A percentile compares a stretch with the other conserved stretches of the same genome.
phyloP scores from a whole-genome alignment of 1,140 invertebrate genomes.

The Bombus confusus region DNA sequence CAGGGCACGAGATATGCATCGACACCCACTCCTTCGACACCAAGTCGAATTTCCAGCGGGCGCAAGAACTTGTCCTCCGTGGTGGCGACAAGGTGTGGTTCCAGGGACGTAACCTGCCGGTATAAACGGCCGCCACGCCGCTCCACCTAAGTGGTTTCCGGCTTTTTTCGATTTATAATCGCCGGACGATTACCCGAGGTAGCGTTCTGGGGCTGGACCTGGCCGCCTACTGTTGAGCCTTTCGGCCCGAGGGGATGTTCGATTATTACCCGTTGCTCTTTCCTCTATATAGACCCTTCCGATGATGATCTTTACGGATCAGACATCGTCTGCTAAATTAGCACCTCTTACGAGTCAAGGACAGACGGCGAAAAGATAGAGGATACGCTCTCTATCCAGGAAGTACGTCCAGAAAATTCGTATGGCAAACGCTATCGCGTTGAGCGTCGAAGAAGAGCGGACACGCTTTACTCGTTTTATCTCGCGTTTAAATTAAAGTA shows the following conservation, averaged over 20 bases:
- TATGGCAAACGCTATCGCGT: not conserved
- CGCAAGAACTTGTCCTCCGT: slow-evolving; percentile 50
- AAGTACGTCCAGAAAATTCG: slow-evolving; percentile 33
- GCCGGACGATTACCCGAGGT: slow-evolving; percentile 63
- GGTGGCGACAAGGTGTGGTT: slow-evolving; percentile 63
- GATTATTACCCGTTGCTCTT: slow-evolving; percentile 66
- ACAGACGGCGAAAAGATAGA: slow-evolving; percentile 46
- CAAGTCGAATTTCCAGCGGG: slow-evolving; percentile 57
- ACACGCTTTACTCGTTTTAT: not conserved
- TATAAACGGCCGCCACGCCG: slow-evolving; percentile 29
- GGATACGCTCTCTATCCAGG: slow-evolving; percentile 41
- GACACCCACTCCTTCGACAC: slow-evolving; percentile 60
- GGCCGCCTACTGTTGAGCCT: slow-evolving; percentile 68
- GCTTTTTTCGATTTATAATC: slow-evolving; percentile 71
- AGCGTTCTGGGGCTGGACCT: slow-evolving; percentile 63
- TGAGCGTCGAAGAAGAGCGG: too few relatives aligned
- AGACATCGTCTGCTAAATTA: slow-evolving; percentile 64
- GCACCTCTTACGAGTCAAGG: slow-evolving; percentile 65
- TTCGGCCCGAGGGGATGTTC: slow-evolving; percentile 66
- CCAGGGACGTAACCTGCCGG: slow-evolving; percentile 29
- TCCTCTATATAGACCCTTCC: slow-evolving; percentile 21
- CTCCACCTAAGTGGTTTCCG: slow-evolving; percentile 65
- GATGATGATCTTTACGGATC: slow-evolving; percentile 64
- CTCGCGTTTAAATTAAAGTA: not conserved
- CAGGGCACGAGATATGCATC: slow-evolving; percentile 70